Percentiles rank a stretch among this genome's conserved stretches.
phyloP scores from a whole-genome alignment of 1,140 invertebrate genomes.

The Patella vulgata region DNA sequence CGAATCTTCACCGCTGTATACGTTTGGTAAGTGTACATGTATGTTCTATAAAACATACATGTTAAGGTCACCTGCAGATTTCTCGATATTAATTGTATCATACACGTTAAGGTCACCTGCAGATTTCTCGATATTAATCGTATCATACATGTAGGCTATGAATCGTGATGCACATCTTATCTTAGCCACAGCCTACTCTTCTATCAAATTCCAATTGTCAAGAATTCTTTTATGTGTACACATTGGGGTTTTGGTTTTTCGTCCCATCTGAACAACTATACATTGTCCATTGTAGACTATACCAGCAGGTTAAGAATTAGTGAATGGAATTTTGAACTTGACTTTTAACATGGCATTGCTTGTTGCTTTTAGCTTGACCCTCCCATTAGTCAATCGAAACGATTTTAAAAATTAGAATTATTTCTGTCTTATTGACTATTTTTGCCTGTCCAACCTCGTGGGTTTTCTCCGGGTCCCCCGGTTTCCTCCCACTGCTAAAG shows the following conservation, averaged over 20 bases:
- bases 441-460: too few relatives aligned
- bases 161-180: background rate
- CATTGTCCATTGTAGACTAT: too few relatives aligned
- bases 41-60: too few relatives aligned
- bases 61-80: too few relatives aligned
- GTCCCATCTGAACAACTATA: too few relatives aligned
- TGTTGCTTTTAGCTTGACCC: background rate
- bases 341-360: background rate
- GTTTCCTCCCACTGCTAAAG: background rate
- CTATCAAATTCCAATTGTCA: background rate
- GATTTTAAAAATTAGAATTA: background rate
- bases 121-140: background rate
- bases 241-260: too few relatives aligned
- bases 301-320: too few relatives aligned
- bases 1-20: constrained; percentile 21
- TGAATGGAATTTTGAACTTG: background rate
- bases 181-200: too few relatives aligned
- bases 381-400: background rate
- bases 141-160: background rate
- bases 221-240: too few relatives aligned
- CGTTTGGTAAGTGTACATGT: constrained; percentile 32
- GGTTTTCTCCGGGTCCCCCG: too few relatives aligned
- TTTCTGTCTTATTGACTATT: background rate
- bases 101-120: background rate
- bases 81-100: constrained; percentile 1